Base-by-base conservation (phyloP, 2,797 vertebrate species). In the Pempheris klunzingeri region DNA sequence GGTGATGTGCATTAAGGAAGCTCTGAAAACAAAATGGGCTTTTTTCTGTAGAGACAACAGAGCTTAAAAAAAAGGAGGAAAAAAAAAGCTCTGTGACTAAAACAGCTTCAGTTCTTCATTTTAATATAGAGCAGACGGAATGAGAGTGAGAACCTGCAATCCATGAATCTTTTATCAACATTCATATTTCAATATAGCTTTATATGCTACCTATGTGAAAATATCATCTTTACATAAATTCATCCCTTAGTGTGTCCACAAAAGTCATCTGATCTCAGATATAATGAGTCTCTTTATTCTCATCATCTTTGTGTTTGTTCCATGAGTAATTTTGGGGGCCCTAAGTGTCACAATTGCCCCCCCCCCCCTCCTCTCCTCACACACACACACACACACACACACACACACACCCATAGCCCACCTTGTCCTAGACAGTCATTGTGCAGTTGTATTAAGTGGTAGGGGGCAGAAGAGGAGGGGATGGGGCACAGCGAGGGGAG, bases 391-490 rank as follows among this genome's bases (percentile, higher is more conserved):
- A 59, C 81, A 17, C 58, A 43, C 65, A 61, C 67, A 55, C 80
- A 59, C 80, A 63, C 75, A 74, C 61, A 74, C 80, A 87, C 79
- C 36, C 81, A 76, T 68, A 88, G 74, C 87, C 90, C 86, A 88
- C 92, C 88, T 91, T 88, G 90, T 90, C 89, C 88, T 84, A 92
- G 91, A 91, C 90, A 90, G 90, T 91, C 95, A 92, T 86, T 94
- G 92, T 90, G 93, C 90, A 68, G 90, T 94, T 94, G 92, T 92
- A 95, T 95, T 95, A 95, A 95, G 93, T 93, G 93, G 92, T 90
- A 93, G 92, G 89, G 93, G 91, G 93, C 90, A 91, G 84, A 85
- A 80, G 60, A 88, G 88, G 83, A 86, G 90, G 85, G 86, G 87
- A 90, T 73, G 86, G 89, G 84, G 88, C 89, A 91, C 79, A 73